These are phyloP conservation scores for Zygogramma bicolorata DNA, from an alignment of 2,888 invertebrate species.

Conservation along the genomic window DNA sequence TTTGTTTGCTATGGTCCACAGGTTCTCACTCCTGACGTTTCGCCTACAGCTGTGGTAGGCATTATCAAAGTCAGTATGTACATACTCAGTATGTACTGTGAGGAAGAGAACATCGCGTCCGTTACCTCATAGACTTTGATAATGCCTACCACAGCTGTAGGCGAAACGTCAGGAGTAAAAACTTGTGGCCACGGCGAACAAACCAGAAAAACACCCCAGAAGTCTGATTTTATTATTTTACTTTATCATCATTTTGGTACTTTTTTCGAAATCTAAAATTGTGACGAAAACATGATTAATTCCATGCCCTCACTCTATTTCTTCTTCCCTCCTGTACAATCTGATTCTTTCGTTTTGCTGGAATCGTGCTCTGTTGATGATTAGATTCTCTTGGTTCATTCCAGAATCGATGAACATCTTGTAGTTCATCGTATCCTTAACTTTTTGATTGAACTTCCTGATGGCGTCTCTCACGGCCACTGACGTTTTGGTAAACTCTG, in stretches of 20 bases:
- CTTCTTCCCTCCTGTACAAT: conserved; percentile 67
- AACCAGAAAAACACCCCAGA: too few relatives aligned
- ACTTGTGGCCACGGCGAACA: too few relatives aligned
- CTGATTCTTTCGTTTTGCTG: conserved; percentile 59
- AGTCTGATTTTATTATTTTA: too few relatives aligned
- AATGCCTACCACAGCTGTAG: too few relatives aligned
- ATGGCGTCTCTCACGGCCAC: conserved; percentile 71
- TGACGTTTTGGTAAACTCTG: conserved; percentile 77
- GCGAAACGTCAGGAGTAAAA: too few relatives aligned
- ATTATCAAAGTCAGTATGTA: too few relatives aligned
- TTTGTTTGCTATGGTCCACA: too few relatives aligned
- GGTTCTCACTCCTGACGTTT: too few relatives aligned
- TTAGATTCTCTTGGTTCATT: conserved; percentile 76
- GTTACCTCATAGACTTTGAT: too few relatives aligned
- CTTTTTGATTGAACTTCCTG: conserved; percentile 74
- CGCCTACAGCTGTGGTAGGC: too few relatives aligned
- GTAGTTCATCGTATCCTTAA: conserved; percentile 68
- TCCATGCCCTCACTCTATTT: conserved; percentile 65
- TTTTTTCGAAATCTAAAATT: neutral
- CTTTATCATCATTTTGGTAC: neutral
- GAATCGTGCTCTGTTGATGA: conserved; percentile 67
- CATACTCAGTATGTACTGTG: too few relatives aligned
- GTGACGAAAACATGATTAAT: neutral
- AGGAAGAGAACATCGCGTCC: too few relatives aligned
- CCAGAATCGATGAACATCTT: conserved; percentile 78